Conservation (phyloP, 2,113 vertebrate genomes). For the Nasalis larvatus region DNA sequence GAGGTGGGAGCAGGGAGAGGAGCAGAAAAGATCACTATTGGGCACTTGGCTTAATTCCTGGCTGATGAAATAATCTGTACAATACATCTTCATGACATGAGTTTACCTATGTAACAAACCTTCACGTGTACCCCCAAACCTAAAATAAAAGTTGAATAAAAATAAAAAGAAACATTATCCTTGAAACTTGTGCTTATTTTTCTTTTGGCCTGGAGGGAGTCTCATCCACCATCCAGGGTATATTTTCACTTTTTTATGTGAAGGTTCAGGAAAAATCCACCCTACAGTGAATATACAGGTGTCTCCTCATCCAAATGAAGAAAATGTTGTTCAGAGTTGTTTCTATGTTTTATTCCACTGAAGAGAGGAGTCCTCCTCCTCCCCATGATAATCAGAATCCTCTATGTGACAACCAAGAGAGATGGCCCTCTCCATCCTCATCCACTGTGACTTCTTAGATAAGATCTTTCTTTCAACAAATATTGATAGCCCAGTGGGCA, state of each 20-base stretch:
- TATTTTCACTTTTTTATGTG: background rate
- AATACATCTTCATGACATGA: too few species aligned
- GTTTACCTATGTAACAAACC: too few species aligned
- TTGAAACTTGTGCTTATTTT: background rate
- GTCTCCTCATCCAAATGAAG: background rate
- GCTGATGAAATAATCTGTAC: too few species aligned
- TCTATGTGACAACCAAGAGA: background rate
- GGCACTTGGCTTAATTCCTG: too few species aligned
- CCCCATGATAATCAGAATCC: background rate
- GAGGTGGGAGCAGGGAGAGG: too few species aligned
- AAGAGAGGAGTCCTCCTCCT: background rate
- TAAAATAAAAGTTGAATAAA: too few species aligned
- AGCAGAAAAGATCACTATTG: too few species aligned
- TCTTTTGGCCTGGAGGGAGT: background rate
- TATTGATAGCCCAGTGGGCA: background rate
- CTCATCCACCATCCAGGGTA: background rate
- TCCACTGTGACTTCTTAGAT: background rate
- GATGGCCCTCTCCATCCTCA: fast-evolving
- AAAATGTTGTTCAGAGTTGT: background rate
- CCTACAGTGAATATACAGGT: background rate
- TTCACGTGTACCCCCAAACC: too few species aligned
- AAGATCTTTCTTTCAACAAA: background rate
- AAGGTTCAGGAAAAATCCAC: background rate
- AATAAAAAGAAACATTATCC: background rate
- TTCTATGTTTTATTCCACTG: background rate